phyloP scores from a whole-genome alignment of 2,113 vertebrate species.

The Lipotes vexillifer region DNA sequence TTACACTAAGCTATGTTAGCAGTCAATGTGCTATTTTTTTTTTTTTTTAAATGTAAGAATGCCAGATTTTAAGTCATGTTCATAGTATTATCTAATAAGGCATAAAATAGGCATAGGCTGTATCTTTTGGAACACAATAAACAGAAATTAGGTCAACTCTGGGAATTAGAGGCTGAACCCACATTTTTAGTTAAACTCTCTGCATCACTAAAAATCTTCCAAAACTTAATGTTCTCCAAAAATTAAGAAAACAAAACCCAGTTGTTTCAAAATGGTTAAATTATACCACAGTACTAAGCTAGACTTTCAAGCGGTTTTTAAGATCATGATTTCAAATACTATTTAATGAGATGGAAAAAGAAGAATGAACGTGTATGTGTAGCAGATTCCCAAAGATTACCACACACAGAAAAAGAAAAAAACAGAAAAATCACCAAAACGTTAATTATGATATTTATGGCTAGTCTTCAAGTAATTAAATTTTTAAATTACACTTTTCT shows the following conservation, averaged over 20 bases:
- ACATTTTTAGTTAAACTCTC: not conserved
- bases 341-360: not conserved
- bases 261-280: not conserved
- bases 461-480: not conserved
- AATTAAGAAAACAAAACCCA: not conserved
- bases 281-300: not conserved
- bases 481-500: not conserved
- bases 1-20: slow-evolving; percentile 49
- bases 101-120: not conserved
- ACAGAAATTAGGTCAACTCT: slow-evolving; percentile 20
- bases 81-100: slow-evolving; percentile 9
- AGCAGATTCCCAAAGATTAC: not conserved
- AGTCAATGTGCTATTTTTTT: slow-evolving; percentile 44
- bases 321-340: not conserved
- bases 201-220: not conserved
- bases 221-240: slow-evolving; percentile 5
- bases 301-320: not conserved
- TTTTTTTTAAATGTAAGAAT: slow-evolving; percentile 42
- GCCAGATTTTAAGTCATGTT: slow-evolving; percentile 47
- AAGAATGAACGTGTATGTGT: not conserved
- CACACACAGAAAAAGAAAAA: not conserved
- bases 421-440: not conserved
- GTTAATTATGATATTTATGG: not conserved
- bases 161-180: slow-evolving; percentile 44
- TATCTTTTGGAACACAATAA: not conserved